Base-by-base conservation (phyloP, 2,888 invertebrate genomes). In the Cerastoderma edule region DNA sequence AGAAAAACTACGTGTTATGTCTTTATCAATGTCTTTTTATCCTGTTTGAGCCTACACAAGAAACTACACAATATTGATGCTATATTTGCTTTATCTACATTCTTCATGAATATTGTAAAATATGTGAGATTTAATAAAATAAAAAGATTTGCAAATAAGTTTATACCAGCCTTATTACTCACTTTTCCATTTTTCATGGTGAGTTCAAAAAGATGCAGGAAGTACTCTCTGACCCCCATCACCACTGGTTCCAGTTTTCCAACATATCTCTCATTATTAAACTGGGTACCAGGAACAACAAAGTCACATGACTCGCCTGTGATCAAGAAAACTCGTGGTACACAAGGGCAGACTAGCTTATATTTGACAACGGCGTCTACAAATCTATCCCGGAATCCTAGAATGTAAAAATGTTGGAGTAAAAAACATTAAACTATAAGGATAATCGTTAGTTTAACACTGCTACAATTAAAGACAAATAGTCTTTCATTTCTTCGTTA, bases 301-400 rank as follows among this genome's bases (percentile, higher is more conserved):
- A 73, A 76, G 0, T 35, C 63, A 60, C 80, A 80, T 2, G 76
- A 71, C 22, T 63, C 60, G 0, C 73, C 68, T 13, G 73, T 67
- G 54, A 80, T 65, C 13, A 76, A 67, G 50, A 73, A 80, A 6
- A 80, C 68, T 33, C 53, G 56, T 0, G 74, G 65, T 28, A 79
- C 66, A 46, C 72, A 72, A 10, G 48, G 33, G 28, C 60, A 73
- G 1, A 39, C 35, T 1, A 66, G 27, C 5, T 74, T 69, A 66
- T 68, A 80, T 32, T 73, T 80, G 13, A 24, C 27, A 60, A 70
- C 65, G 8, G 74, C 80, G 50, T 80, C 80, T 33, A 48, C 53
- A 63, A 80, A 76, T 53, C 80, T 63, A 27, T 80, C 65, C 32
- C 22, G 46, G 27, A 80, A 80, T 6, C 63, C 80, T 80, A 75